A percentile compares a stretch with the other conserved stretches of the same genome.
phyloP scores from a whole-genome alignment of 2,797 vertebrate species.

The Anolis apletophallus region DNA sequence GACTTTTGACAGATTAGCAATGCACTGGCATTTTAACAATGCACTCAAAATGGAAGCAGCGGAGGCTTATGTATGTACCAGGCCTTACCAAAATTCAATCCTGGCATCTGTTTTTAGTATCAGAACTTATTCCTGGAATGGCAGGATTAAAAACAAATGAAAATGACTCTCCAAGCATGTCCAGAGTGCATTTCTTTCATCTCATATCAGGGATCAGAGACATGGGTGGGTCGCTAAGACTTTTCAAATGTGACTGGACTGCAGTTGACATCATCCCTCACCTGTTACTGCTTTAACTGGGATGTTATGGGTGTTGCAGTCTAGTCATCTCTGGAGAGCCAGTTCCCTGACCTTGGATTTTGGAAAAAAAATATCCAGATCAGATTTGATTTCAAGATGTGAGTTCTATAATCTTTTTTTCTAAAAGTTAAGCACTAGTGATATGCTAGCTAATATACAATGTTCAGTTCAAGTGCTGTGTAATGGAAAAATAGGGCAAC shows the following conservation, averaged over 20 bases:
- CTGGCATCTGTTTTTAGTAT: neutral
- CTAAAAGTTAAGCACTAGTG: slow-evolving; percentile 6
- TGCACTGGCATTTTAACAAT: neutral
- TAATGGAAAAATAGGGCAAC: neutral
- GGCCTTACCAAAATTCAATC: neutral
- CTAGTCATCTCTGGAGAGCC: too few relatives aligned
- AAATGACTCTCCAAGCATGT: neutral
- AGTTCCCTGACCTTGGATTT: too few relatives aligned
- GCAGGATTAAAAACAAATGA: neutral
- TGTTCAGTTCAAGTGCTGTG: neutral
- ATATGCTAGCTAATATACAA: neutral
- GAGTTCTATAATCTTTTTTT: neutral
- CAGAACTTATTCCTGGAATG: neutral
- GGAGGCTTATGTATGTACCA: neutral
- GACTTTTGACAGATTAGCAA: slow-evolving; percentile 3
- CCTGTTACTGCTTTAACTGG: too few relatives aligned
- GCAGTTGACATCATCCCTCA: too few relatives aligned
- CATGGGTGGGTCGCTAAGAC: neutral
- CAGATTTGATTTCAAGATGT: neutral
- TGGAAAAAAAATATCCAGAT: neutral
- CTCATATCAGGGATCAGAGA: neutral
- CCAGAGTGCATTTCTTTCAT: slow-evolving; percentile 5
- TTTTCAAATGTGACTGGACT: too few relatives aligned
- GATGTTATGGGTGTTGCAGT: too few relatives aligned
- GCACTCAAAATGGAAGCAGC: neutral